phyloP scores from a whole-genome alignment of 2,797 vertebrate species.

The Diceros bicornis region DNA sequence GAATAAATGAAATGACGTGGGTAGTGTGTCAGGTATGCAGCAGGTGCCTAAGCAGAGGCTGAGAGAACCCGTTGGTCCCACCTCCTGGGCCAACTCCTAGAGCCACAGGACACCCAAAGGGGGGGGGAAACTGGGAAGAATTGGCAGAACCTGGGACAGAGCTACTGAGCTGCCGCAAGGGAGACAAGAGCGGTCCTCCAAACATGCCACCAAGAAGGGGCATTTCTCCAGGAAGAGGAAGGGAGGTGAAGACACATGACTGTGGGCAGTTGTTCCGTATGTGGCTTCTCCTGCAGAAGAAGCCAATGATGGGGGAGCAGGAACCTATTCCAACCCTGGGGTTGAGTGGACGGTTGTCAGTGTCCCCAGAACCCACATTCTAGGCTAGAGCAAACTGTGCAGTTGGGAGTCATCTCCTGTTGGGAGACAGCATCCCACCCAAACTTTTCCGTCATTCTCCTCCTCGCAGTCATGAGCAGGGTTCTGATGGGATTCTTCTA shows the following conservation, averaged over 20 bases:
- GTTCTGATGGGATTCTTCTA: not conserved
- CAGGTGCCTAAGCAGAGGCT: not conserved
- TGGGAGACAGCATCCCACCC: not conserved
- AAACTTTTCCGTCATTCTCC: not conserved
- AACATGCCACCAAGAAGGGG: not conserved
- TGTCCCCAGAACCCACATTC: not conserved
- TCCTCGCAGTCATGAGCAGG: not conserved
- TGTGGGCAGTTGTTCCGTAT: not conserved
- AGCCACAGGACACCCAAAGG: not conserved
- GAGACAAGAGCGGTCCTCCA: not conserved
- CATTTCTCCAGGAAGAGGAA: not conserved
- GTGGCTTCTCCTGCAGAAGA: not conserved
- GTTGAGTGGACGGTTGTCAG: not conserved
- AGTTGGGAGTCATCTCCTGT: not conserved
- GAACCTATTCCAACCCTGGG: not conserved
- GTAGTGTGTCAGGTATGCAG: not conserved
- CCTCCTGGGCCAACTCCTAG: not conserved
- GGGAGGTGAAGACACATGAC: not conserved
- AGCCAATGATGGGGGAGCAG: not conserved
- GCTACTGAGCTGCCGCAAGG: not conserved
- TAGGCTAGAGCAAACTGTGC: not conserved
- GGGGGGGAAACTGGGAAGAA: not conserved
- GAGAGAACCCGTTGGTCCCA: not conserved
- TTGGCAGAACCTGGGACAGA: not conserved
- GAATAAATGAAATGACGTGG: no score